A percentile compares a stretch with the other conserved stretches of the same genome.
phyloP scores from a whole-genome alignment of 2,113 vertebrate species.

The Oreochromis spilurus region DNA sequence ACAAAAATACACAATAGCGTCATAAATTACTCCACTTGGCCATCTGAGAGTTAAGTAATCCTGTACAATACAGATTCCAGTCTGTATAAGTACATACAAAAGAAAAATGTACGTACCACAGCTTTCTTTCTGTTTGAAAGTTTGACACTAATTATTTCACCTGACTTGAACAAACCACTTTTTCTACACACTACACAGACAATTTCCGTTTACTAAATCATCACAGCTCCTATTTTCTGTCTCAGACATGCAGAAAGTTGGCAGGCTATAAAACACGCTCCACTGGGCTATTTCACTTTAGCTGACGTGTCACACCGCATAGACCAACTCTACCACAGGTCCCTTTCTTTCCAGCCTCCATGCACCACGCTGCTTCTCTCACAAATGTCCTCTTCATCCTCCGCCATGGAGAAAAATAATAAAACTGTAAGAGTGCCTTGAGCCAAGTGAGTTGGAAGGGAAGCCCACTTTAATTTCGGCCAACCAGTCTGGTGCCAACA shows the following conservation, averaged over 20 bases:
- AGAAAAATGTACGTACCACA: background rate
- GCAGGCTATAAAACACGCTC: background rate
- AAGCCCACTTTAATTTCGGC: conserved; percentile 2
- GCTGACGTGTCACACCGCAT: background rate
- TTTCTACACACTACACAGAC: background rate
- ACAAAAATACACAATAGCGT: background rate
- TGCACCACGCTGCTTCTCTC: background rate
- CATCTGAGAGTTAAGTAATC: background rate
- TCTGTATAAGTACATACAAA: background rate
- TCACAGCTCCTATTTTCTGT: background rate
- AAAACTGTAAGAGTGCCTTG: background rate
- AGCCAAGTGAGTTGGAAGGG: conserved; percentile 20
- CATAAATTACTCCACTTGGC: background rate
- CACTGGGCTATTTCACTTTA: background rate
- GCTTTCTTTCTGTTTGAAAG: background rate
- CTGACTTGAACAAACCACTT: background rate
- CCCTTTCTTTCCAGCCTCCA: background rate
- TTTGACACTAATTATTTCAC: background rate
- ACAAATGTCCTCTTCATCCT: conserved; percentile 1
- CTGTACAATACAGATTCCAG: background rate
- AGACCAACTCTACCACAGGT: background rate
- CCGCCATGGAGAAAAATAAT: background rate
- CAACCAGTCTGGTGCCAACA: background rate
- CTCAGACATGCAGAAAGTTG: background rate
- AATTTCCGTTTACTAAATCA: background rate